These are phyloP conservation scores for Megaleporinus macrocephalus DNA, from an alignment of 2,113 vertebrate genomes.

Conservation along the genomic window DNA sequence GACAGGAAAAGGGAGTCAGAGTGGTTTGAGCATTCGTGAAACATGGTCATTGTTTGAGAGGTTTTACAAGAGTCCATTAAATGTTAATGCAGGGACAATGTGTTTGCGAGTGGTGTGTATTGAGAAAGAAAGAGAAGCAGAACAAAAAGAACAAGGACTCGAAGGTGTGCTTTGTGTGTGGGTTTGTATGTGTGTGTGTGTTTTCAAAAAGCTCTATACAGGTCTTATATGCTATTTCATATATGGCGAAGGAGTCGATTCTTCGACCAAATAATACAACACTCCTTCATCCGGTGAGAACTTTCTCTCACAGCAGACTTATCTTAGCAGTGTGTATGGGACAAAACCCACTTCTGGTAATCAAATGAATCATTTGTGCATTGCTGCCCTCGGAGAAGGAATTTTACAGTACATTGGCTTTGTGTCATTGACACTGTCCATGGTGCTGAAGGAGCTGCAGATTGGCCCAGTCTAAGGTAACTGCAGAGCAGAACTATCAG, in stretches of 20 bases:
- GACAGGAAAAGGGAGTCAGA: neutral
- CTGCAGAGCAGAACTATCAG: neutral
- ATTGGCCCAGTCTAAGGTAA: neutral
- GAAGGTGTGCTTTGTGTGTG: slow-evolving; percentile 4
- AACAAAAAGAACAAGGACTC: neutral
- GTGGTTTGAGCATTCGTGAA: slow-evolving; percentile 51
- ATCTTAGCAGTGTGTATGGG: neutral
- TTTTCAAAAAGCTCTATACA: neutral
- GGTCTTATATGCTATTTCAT: neutral
- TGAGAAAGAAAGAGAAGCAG: too few species aligned
- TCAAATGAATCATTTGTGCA: slow-evolving; percentile 19
- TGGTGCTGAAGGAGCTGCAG: slow-evolving; percentile 26
- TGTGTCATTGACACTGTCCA: slow-evolving; percentile 17
- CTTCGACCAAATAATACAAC: neutral
- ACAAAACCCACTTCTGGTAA: neutral
- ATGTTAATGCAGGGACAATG: slow-evolving; percentile 67
- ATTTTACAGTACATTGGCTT: slow-evolving; percentile 34
- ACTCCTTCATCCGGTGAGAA: neutral
- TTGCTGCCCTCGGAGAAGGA: slow-evolving; percentile 6
- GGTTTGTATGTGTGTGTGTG: slow-evolving; percentile 23
- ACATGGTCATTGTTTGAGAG: slow-evolving; percentile 63
- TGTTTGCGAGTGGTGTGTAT: slow-evolving; percentile 44
- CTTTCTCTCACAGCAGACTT: slow-evolving; percentile 1
- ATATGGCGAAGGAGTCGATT: neutral
- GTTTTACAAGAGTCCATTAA: slow-evolving; percentile 65